These are phyloP conservation scores for Manduca sexta DNA, from an alignment of 1,140 invertebrate species.

Conservation along the genomic window DNA sequence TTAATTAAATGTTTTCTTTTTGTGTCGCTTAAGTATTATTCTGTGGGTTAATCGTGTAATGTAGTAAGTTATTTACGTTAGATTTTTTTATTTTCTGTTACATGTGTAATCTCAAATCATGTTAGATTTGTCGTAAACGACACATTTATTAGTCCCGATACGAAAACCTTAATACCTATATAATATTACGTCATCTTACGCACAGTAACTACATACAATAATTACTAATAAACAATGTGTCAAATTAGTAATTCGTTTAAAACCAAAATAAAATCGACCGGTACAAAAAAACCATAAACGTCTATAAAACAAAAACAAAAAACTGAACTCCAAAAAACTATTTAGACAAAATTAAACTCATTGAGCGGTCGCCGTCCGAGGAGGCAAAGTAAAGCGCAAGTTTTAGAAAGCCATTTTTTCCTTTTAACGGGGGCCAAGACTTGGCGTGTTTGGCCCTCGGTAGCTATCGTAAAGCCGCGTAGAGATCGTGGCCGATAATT, in stretches of 20 bases:
- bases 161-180: too few species aligned
- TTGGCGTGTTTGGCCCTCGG: conserved; percentile 40
- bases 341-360: conserved; percentile 19
- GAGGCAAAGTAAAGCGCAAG: conserved; percentile 23
- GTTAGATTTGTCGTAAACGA: too few species aligned
- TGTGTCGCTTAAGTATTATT: too few species aligned
- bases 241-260: too few species aligned
- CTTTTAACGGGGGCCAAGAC: conserved; percentile 19
- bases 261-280: too few species aligned
- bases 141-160: too few species aligned
- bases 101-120: neutral
- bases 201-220: too few species aligned
- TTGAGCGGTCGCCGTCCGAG: conserved; percentile 16
- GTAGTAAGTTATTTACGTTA: too few species aligned
- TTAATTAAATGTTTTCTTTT: too few species aligned
- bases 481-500: conserved; percentile 58
- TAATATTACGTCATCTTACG: too few species aligned
- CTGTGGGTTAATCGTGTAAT: too few species aligned
- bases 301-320: neutral
- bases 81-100: neutral
- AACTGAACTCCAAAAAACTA: conserved; percentile 1
- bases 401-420: conserved; percentile 21
- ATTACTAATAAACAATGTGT: too few species aligned
- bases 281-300: neutral
- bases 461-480: conserved; percentile 50